Percentiles rank a stretch among this genome's conserved stretches.
Conservation (phyloP, 2,888 invertebrate genomes). For the Tipula unca region DNA sequence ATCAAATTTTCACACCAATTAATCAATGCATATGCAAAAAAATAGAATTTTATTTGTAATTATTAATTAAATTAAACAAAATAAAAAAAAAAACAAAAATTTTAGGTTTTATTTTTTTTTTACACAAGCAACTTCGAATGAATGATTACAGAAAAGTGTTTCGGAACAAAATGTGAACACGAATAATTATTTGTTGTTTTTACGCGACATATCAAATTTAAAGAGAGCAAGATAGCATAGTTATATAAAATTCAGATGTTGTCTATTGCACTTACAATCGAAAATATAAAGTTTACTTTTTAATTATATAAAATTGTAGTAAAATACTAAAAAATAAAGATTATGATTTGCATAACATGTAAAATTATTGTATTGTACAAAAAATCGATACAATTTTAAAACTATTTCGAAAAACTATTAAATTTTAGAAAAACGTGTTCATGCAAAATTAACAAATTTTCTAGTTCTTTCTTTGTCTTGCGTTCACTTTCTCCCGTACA, state of each 20-base stretch:
- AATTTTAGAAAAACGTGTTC: neutral
- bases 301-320: neutral
- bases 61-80: neutral
- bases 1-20: neutral
- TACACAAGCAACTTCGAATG: neutral
- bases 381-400: neutral
- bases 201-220: neutral
- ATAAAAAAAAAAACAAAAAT: conserved; percentile 1
- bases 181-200: neutral
- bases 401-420: neutral
- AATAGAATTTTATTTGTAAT: neutral
- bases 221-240: neutral
- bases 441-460: neutral
- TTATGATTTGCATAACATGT: neutral
- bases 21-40: neutral
- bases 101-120: neutral
- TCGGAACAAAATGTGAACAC: neutral
- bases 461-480: neutral
- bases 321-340: neutral
- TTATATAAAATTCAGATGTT: neutral
- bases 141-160: neutral
- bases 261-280: neutral
- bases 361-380: neutral
- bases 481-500: neutral
- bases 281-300: neutral